Base-by-base conservation (phyloP, 2,113 vertebrate species). In the Pachypanchax playfairii region DNA sequence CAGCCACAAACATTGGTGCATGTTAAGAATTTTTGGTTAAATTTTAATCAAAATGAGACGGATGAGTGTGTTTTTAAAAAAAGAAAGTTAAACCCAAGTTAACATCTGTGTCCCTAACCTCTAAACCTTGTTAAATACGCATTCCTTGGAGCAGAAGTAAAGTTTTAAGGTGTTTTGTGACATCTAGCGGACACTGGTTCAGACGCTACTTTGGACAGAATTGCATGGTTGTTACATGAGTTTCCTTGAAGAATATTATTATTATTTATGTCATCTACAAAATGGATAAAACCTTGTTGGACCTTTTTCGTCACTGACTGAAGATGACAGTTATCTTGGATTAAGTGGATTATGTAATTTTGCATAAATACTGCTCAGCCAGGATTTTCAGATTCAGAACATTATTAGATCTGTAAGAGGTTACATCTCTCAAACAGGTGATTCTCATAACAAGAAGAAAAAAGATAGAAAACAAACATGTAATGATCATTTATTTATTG, bases 311-410 rank as follows among this genome's bases (percentile, higher is more conserved):
- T 77, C 60, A 73, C n/a, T 72, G 70, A 78, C 67, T 12, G 54
- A 57, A 66, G 87, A 90, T 82, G 79, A 83, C 18, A 20, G 22
- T 36, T 33, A 10, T 3, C 29, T 47, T 33, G 70, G 73, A 73
- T 82, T 49, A 69, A 56, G 39, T 43, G 62, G 76, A 82, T 82
- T 69, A 65, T 14, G 69, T 15, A 10, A 61, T 43, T 20, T 29
- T 31, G 9, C 58, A 91, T 91, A 90, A 92, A 89, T 79, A 75
- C 65, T 58, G 39, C 41, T 65, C 25, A 31, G 46, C n/a, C 0
- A 46, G 17, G 44, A 33, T 35, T 43, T 3, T 61, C 47, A 47
- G 55, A 25, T 49, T 61, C 42, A 68, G 51, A 59, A 54, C 60
- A 46, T 77, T 49, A 18, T 35, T 64, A 41, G 44, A 14, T 21